phyloP scores from a whole-genome alignment of 2,888 invertebrate genomes.

The Polydrusus cervinus region DNA sequence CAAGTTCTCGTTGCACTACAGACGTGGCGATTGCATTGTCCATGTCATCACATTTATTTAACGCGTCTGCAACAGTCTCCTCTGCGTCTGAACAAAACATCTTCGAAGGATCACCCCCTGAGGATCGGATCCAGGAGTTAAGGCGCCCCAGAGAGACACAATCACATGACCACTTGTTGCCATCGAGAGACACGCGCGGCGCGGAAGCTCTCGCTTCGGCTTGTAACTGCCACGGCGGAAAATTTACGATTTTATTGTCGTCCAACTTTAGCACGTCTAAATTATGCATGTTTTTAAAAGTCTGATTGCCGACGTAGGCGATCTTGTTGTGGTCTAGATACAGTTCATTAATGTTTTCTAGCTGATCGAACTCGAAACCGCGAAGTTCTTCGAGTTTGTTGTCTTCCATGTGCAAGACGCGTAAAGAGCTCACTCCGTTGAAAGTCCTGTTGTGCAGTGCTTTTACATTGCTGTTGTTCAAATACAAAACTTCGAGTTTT shows the following conservation, averaged over 20 bases:
- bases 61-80: conserved; percentile 74
- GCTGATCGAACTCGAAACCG: conserved; percentile 86
- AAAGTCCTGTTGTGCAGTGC: conserved; percentile 87
- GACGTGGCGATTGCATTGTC: conserved; percentile 79
- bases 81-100: conserved; percentile 76
- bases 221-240: conserved; percentile 80
- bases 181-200: conserved; percentile 82
- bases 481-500: conserved; percentile 83
- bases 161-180: conserved; percentile 90
- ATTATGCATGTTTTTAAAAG: conserved; percentile 83
- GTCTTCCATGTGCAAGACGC: conserved; percentile 84
- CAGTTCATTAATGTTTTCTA: conserved; percentile 83
- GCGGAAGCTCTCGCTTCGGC: conserved; percentile 73
- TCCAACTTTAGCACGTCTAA: conserved; percentile 84
- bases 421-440: conserved; percentile 84
- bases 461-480: conserved; percentile 85
- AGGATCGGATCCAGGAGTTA: conserved; percentile 81
- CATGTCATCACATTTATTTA: conserved; percentile 78
- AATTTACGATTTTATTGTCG: conserved; percentile 85
- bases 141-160: conserved; percentile 82
- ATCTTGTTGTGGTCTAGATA: conserved; percentile 86
- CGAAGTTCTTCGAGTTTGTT: conserved; percentile 82
- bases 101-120: conserved; percentile 80
- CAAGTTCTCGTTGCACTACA: conserved; percentile 71
- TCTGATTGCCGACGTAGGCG: conserved; percentile 81